phyloP scores from a whole-genome alignment of 37 sponge, comb jelly and placozoan genomes.

The Aphrocallistes beatrix region DNA sequence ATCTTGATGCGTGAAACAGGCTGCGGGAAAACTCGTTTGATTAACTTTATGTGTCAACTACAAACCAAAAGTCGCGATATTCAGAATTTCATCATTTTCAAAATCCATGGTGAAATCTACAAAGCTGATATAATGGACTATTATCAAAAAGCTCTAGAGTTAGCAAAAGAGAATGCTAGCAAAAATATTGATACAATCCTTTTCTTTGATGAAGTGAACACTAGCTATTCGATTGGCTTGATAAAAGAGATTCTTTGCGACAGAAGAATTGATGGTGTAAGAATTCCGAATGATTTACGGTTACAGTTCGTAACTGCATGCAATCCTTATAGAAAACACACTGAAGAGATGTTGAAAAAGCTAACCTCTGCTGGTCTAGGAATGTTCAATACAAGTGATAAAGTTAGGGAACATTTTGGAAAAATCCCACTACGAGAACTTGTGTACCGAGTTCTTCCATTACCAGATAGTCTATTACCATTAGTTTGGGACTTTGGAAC shows the following conservation, averaged over 20 bases:
- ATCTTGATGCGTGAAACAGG: constrained; percentile 97
- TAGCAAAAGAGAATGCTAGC: constrained; percentile 30
- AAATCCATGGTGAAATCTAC: constrained; percentile 70
- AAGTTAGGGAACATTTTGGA: neutral
- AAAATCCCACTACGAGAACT: constrained; percentile 24
- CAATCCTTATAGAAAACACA: constrained; percentile 82
- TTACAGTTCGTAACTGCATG: constrained; percentile 92
- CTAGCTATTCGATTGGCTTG: constrained; percentile 77
- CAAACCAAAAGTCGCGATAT: neutral
- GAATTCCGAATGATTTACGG: constrained; percentile 35
- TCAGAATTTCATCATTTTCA: constrained; percentile 16
- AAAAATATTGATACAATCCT: constrained; percentile 57
- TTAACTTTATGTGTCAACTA: constrained; percentile 79
- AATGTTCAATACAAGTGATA: neutral
- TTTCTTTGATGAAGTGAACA: constrained; percentile 99
- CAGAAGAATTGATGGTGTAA: constrained; percentile 52
- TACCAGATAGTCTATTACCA: constrained; percentile 21
- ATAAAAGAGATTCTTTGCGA: constrained; percentile 99
- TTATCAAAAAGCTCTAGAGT: constrained; percentile 36
- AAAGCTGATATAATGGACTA: constrained; percentile 34
- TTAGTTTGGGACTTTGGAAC: constrained; percentile 33
- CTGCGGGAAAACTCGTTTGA: constrained; percentile 87
- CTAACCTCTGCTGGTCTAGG: constrained; percentile 82
- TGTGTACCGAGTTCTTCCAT: constrained; percentile 25
- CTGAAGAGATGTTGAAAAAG: constrained; percentile 61